Base-by-base conservation (phyloP, 2,888 invertebrate genomes). In the Zaprionus bogoriensis region DNA sequence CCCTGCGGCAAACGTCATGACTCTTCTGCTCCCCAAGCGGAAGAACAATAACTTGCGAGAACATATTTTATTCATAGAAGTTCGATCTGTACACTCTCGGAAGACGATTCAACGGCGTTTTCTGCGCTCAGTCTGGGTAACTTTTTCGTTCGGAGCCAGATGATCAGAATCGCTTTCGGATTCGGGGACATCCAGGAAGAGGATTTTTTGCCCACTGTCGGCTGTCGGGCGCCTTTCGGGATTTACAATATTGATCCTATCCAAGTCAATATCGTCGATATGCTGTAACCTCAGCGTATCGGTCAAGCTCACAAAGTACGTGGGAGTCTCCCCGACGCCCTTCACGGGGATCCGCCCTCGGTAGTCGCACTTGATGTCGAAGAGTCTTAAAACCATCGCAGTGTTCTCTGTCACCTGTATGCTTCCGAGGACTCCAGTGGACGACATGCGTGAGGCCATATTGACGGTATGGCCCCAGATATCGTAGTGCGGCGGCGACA, bases 401-500 rank as follows among this genome's bases (percentile, higher is more conserved):
- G 96, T 95, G 41, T 93, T 93, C 85, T 94, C 93, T 22, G 95
- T 94, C 0, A 95, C 95, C 91, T 96, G 96, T 82, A 96, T 96
- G 89, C 93, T 92, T 36, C 95, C 95, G 9, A 94, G 92, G 65
- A 94, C 92, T 6, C 98, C 98, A 0, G 96, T 96, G 1, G 96
- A 96, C 87, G 98, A 98, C 98, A 99, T 97, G 77, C 98, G 92
- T 0, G 97, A 97, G 2, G 98, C 98, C 93, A 98, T 95, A 90
- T 98, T 99, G 0, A 98, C 98, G 0, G 98, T 95, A 90, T 98
- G 96, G 0, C 98, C 98, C 98, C 98, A 98, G 84, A 98, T 97
- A 89, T 98, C 98, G 89, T 98, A 98, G 38, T 97, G 92, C 0
- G 98, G 98, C 87, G 98, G 98, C 57, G 96, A 94, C 0, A 96